These are phyloP conservation scores for Leucophenga varia DNA, from an alignment of 1,140 invertebrate species.

Conservation along the genomic window DNA sequence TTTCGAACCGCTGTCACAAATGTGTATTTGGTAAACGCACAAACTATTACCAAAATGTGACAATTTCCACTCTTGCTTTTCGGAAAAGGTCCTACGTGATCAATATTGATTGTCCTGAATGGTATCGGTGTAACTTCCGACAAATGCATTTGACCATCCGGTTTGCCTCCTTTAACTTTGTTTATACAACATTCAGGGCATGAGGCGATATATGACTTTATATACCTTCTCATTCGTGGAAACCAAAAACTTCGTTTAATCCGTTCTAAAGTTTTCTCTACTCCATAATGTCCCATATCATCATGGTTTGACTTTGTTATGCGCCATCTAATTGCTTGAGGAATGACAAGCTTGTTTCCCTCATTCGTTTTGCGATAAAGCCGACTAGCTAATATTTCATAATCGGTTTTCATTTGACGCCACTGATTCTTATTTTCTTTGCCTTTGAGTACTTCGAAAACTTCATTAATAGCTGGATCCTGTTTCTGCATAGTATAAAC, in stretches of 20 bases:
- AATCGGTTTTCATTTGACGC: too few relatives aligned
- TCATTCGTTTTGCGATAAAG: conserved; percentile 4
- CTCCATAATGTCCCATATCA: conserved; percentile 5
- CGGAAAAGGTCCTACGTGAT: conserved; percentile 28
- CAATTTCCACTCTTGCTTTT: conserved; percentile 25
- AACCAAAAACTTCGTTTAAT: conserved; percentile 30
- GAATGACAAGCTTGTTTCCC: background rate
- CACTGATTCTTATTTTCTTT: too few relatives aligned
- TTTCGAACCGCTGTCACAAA: conserved; percentile 22
- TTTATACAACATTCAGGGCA: conserved; percentile 23
- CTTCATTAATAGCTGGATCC: too few relatives aligned
- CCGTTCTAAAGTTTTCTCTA: conserved; percentile 11
- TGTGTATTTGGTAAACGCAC: conserved; percentile 28
- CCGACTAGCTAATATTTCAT: too few relatives aligned
- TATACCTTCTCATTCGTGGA: conserved; percentile 23
- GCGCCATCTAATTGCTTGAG: conserved; percentile 9
- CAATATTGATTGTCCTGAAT: conserved; percentile 19
- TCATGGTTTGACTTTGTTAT: conserved; percentile 6
- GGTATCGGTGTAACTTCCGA: conserved; percentile 5
- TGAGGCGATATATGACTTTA: conserved; percentile 25
- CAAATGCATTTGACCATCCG: background rate
- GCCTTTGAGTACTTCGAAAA: too few relatives aligned
- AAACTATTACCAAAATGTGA: conserved; percentile 22
- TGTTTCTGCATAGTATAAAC: conserved; percentile 3
- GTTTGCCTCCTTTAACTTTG: conserved; percentile 3